phyloP scores from a whole-genome alignment of 2,797 vertebrate species.

The Lerista edwardsae region DNA sequence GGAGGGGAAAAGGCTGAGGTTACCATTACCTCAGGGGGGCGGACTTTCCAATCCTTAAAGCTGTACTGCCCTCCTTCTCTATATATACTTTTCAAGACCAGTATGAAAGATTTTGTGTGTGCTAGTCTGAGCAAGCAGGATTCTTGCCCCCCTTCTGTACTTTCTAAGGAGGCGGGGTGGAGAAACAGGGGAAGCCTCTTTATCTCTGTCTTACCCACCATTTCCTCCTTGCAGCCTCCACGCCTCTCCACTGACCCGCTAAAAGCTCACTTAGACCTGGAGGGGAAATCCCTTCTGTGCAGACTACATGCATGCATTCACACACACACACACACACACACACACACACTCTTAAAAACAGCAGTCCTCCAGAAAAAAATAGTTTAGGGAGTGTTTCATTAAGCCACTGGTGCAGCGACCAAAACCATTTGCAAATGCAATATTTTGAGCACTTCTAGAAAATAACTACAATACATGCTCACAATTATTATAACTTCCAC shows the following conservation, averaged over 20 bases:
- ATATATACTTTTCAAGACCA: background rate
- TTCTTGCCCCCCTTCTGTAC: background rate
- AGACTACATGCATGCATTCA: background rate
- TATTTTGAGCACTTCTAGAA: background rate
- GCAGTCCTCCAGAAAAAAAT: background rate
- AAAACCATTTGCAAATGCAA: background rate
- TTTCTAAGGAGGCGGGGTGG: slow-evolving; percentile 9
- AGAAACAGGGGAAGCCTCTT: slow-evolving; percentile 18
- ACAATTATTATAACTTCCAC: background rate
- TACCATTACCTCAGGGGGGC: slow-evolving; percentile 75
- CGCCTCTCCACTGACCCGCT: slow-evolving; percentile 20
- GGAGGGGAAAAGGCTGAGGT: slow-evolving; percentile 75
- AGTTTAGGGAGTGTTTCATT: background rate
- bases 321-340: background rate
- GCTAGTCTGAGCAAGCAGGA: slow-evolving; percentile 16
- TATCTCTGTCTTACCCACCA: slow-evolving; percentile 9
- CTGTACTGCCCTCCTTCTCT: slow-evolving; percentile 57
- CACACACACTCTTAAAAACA: background rate
- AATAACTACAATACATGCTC: background rate
- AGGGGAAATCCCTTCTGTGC: slow-evolving; percentile 19
- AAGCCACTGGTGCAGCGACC: no score
- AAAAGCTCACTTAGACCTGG: background rate
- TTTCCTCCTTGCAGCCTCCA: slow-evolving; percentile 22
- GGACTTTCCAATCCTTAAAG: slow-evolving; percentile 71
- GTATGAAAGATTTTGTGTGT: background rate